A percentile compares a stretch with the other conserved stretches of the same genome.
Evolutionary conservation across 2,797 vertebrate genomes (phyloP).

Genomic region (Cirrhinus mrigala): DNA sequence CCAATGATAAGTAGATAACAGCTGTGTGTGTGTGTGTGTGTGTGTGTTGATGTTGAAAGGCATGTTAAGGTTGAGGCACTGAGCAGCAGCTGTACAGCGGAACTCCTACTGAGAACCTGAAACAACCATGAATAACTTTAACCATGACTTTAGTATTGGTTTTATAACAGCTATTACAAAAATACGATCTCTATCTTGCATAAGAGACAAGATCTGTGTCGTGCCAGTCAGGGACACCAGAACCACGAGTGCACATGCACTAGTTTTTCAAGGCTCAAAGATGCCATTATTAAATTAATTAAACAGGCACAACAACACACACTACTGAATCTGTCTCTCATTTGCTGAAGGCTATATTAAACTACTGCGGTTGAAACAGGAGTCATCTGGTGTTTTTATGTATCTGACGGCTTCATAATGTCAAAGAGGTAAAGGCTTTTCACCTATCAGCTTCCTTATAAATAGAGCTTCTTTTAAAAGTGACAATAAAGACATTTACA

Average conservation of each 20-base stretch:
- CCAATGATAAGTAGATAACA: conserved; percentile 14
- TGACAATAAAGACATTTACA: no score
- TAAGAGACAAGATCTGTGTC: neutral
- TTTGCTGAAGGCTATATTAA: conserved; percentile 47
- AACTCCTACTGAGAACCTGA: neutral
- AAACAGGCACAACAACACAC: neutral
- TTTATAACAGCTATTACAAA: neutral
- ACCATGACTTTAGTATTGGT: neutral
- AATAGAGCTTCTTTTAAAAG: neutral
- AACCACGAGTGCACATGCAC: neutral
- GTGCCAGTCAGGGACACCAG: neutral
- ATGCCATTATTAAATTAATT: neutral
- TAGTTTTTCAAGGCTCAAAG: neutral
- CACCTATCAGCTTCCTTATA: conserved; percentile 24
- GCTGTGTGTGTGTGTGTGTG: conserved; percentile 47
- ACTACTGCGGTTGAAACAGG: conserved; percentile 47
- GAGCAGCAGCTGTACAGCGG: conserved; percentile 7
- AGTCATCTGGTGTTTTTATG: conserved; percentile 47
- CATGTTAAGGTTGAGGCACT: conserved; percentile 42
- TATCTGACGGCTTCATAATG: conserved; percentile 40
- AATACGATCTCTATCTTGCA: neutral
- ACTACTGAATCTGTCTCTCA: conserved; percentile 1
- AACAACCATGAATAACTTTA: neutral
- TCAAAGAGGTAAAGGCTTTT: conserved; percentile 25
- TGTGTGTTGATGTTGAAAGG: conserved; percentile 46